phyloP scores from a whole-genome alignment of 2,888 invertebrate genomes.

The Nasonia oneida region DNA sequence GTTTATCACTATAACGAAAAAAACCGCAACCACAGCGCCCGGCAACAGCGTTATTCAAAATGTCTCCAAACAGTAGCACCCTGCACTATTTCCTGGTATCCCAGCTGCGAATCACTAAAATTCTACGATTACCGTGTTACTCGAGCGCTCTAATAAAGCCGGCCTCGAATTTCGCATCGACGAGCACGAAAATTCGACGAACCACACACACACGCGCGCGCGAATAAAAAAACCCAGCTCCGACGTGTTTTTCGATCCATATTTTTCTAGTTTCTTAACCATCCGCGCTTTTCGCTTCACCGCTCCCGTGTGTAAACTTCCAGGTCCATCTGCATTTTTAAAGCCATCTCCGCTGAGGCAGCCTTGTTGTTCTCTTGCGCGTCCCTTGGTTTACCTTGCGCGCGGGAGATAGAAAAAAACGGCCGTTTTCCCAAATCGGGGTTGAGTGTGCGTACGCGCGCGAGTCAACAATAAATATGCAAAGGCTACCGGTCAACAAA shows the following conservation, averaged over 20 bases:
- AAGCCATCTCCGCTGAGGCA: slow-evolving; percentile 18
- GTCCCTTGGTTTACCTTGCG: slow-evolving; percentile 28
- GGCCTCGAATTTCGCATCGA: not conserved
- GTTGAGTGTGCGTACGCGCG: slow-evolving; percentile 28
- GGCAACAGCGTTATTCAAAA: not conserved
- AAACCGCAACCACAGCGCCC: too few relatives aligned
- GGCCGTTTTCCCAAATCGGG: slow-evolving; percentile 38
- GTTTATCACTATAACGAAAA: too few relatives aligned
- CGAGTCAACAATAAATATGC: slow-evolving; percentile 53
- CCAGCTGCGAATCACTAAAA: not conserved
- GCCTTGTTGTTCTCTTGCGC: slow-evolving; percentile 24
- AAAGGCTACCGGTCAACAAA: slow-evolving; percentile 26
- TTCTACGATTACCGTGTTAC: not conserved
- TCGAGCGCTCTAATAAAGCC: not conserved
- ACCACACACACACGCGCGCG: not conserved
- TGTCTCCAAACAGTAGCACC: too few relatives aligned
- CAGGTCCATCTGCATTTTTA: slow-evolving; percentile 36
- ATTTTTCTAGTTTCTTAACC: not conserved
- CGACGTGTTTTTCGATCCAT: not conserved
- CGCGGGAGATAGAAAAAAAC: slow-evolving; percentile 17
- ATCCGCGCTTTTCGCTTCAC: not conserved
- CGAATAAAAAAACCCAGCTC: not conserved
- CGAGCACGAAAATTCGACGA: not conserved
- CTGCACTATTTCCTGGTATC: not conserved
- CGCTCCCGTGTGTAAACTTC: not conserved